Percentiles rank a stretch among this genome's conserved stretches.
Conservation (phyloP, 2,113 vertebrate genomes). For the Columba janthina region DNA sequence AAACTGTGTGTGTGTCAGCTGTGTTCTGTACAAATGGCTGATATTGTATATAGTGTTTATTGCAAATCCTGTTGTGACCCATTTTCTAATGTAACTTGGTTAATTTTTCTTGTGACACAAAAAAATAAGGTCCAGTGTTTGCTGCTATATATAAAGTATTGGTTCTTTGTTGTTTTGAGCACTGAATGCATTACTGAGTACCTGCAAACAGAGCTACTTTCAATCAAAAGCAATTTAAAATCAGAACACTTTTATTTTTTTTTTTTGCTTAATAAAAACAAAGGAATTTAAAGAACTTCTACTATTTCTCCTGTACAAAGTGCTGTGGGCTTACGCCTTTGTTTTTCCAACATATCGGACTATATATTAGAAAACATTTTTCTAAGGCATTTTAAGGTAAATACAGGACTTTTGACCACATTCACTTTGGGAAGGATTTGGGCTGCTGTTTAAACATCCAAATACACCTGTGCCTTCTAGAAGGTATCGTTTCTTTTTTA, state of each 20-base stretch:
- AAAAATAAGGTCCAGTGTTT: neutral
- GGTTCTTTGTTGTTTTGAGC: neutral
- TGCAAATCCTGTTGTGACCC: constrained; percentile 52
- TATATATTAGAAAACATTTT: neutral
- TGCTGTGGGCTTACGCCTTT: neutral
- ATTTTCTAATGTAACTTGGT: constrained; percentile 50
- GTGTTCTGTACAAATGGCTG: constrained; percentile 21
- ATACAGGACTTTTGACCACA: neutral
- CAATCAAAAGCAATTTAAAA: neutral
- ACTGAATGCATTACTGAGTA: neutral
- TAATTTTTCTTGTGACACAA: constrained; percentile 45
- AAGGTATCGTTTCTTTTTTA: neutral
- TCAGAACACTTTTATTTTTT: neutral
- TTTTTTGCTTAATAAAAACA: neutral
- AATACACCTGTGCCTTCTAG: neutral
- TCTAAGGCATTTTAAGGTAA: neutral
- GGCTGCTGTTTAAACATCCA: neutral
- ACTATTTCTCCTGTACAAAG: neutral
- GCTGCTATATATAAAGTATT: neutral
- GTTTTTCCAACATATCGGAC: neutral
- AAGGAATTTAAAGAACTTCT: neutral
- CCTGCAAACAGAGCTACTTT: neutral
- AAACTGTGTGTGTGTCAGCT: constrained; percentile 24
- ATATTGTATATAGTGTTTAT: constrained; percentile 15
- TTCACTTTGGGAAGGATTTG: neutral